These are phyloP conservation scores for Emydura subglobosa DNA, from an alignment of 2,113 vertebrate genomes.

Conservation along the genomic window DNA sequence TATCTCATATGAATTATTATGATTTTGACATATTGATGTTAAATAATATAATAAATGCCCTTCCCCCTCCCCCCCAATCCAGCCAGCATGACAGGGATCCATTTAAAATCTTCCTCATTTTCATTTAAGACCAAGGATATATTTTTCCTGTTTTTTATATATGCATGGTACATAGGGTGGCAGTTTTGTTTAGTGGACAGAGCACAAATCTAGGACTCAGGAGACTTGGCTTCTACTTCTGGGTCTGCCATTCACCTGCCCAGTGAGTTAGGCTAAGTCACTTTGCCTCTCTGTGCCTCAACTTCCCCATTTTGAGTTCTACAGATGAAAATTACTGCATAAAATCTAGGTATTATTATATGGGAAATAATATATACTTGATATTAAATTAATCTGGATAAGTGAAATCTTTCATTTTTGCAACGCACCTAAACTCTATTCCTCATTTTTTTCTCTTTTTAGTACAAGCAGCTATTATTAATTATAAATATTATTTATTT, in stretches of 20 bases:
- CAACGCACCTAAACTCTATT: not conserved
- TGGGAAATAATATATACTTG: not conserved
- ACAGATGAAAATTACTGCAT: not conserved
- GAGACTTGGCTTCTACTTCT: not conserved
- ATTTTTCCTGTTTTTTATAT: not conserved
- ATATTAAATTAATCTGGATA: not conserved
- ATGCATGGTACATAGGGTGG: not conserved
- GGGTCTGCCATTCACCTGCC: not conserved
- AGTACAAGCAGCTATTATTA: accelerated
- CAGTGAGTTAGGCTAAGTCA: not conserved
- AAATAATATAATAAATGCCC: too few species aligned
- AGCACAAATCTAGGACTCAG: not conserved
- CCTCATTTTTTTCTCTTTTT: not conserved
- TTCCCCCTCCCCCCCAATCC: too few species aligned
- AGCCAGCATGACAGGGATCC: not conserved
- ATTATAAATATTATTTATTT: not conserved
- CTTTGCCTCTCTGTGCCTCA: not conserved
- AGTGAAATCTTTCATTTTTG: not conserved
- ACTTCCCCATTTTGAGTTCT: not conserved
- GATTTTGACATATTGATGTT: too few species aligned
- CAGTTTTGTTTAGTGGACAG: not conserved
- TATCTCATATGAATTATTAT: too few species aligned
- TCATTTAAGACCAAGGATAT: not conserved
- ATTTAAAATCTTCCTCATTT: not conserved
- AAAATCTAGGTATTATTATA: not conserved